These are phyloP conservation scores for Malurus alboscapulatus DNA, from an alignment of 2,113 vertebrate genomes.

Conservation along the genomic window DNA sequence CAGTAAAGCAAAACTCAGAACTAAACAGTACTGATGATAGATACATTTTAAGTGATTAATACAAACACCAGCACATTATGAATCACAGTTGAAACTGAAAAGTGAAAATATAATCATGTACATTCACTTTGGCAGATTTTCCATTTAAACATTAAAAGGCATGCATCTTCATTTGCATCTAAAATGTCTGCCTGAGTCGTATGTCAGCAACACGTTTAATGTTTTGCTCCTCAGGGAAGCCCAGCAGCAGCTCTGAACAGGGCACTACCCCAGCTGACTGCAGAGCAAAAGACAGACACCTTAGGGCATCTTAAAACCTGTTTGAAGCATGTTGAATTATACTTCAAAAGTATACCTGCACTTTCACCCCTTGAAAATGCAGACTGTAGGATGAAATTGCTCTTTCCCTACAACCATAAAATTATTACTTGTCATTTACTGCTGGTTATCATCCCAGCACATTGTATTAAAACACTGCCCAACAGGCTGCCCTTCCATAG, in stretches of 20 bases:
- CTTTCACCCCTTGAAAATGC: not conserved
- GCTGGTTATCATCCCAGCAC: not conserved
- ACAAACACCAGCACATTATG: not conserved
- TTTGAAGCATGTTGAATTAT: not conserved
- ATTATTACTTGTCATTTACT: not conserved
- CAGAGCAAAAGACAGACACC: not conserved
- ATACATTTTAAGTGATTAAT: not conserved
- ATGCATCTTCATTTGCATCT: not conserved
- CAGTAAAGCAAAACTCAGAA: not conserved
- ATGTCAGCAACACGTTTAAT: not conserved
- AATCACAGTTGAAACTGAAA: not conserved
- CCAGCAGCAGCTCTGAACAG: not conserved
- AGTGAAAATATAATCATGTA: not conserved
- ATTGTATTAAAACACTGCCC: not conserved
- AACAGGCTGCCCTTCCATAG: not conserved
- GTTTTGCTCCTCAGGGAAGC: not conserved
- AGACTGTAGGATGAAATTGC: accelerated
- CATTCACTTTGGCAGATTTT: not conserved
- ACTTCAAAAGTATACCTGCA: not conserved
- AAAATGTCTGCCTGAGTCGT: not conserved
- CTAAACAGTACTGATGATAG: accelerated
- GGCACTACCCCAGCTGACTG: not conserved
- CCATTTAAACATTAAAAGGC: not conserved
- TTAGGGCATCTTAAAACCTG: not conserved
- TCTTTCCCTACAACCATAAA: not conserved